Percentiles rank a stretch among this genome's conserved stretches.
These are phyloP conservation scores for Aporophyla lueneburgensis DNA, from an alignment of 2,888 invertebrate genomes.

Conservation along the genomic window DNA sequence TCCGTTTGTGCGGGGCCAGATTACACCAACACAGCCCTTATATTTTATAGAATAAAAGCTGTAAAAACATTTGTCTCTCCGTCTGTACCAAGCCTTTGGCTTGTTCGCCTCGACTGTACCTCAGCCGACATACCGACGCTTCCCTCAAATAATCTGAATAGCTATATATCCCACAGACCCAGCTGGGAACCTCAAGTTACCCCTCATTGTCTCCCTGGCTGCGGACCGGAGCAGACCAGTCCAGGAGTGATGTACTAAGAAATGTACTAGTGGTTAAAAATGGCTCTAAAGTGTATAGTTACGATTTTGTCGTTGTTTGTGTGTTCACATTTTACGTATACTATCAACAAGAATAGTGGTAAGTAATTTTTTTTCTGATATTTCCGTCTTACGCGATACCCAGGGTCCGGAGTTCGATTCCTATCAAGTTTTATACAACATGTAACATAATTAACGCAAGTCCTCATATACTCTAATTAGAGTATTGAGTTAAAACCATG, in stretches of 20 bases:
- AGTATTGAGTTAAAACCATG: too few species aligned
- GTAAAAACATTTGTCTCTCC: neutral
- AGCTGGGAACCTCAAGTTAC: conserved; percentile 49
- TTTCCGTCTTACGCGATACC: neutral
- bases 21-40: too few species aligned
- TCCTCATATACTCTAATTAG: too few species aligned
- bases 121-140: conserved; percentile 61
- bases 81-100: conserved; percentile 38
- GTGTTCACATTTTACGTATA: conserved; percentile 76
- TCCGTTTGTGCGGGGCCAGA: too few species aligned
- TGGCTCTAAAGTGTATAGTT: conserved; percentile 75
- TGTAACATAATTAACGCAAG: too few species aligned
- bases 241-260: conserved; percentile 23
- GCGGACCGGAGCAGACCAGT: conserved; percentile 54
- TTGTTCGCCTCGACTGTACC: conserved; percentile 53
- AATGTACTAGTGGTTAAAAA: conserved; percentile 60
- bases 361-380: conserved; percentile 53
- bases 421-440: neutral
- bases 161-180: conserved; percentile 52
- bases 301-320: conserved; percentile 75
- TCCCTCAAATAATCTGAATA: conserved; percentile 60
- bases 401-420: neutral
- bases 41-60: too few species aligned
- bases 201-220: conserved; percentile 69
- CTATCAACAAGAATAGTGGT: conserved; percentile 75